Conservation (phyloP, 2,113 vertebrate genomes). For the Aegithalos caudatus region DNA sequence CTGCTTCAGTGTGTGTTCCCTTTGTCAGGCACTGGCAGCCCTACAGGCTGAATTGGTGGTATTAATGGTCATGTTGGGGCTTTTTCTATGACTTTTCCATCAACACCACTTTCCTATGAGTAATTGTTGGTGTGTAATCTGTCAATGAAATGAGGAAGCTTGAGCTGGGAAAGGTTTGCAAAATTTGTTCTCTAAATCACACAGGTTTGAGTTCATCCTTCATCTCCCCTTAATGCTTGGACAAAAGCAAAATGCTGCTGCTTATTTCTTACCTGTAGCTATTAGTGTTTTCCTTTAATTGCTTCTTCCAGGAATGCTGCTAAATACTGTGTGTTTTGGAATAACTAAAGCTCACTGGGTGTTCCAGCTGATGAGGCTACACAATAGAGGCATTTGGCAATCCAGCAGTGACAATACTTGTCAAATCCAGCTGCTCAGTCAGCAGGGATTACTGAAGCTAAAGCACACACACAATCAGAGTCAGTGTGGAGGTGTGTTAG, state of each 20-base stretch:
- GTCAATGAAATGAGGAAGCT: not conserved
- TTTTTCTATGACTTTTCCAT: not conserved
- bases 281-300: not conserved
- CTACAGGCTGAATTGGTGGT: not conserved
- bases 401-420: not conserved
- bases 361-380: not conserved
- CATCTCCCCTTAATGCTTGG: not conserved
- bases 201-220: not conserved
- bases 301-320: not conserved
- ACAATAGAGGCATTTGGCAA: not conserved
- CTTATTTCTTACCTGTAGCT: not conserved
- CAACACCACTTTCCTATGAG: not conserved
- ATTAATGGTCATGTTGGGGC: not conserved
- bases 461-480: rapidly evolving
- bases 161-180: not conserved
- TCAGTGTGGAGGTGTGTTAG: not conserved
- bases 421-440: not conserved
- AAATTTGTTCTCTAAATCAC: not conserved
- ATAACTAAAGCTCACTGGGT: not conserved
- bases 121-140: not conserved
- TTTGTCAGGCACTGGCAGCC: not conserved
- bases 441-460: not conserved
- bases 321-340: not conserved
- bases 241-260: not conserved
- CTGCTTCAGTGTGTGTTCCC: not conserved